Evolutionary conservation across 1,140 invertebrate species (phyloP), one percentile per base, ranked within the genome.

Genomic region (Polyergus mexicanus): DNA sequence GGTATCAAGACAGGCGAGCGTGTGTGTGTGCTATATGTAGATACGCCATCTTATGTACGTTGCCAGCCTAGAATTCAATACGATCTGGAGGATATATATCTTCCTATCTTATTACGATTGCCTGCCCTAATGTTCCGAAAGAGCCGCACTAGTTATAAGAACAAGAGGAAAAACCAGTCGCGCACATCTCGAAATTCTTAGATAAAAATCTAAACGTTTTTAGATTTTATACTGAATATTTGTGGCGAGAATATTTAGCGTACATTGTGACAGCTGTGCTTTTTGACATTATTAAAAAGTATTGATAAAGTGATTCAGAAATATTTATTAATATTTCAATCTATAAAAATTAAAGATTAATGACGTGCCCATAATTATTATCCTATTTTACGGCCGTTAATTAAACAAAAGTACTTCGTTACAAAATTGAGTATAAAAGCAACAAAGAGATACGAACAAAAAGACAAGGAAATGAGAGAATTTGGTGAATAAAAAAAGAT

Each of bases 61-160:
- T 32, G 81, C 1, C n/a, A 3, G 25, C 38, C 22, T 74, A n/a
- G 16, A 74, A 54, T 19, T 63, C 32, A n/a, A 32, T 8, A 13
- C 38, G 38, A 32, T 16, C 25, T n/a, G 65, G 22, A 60, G 85
- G 88, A 81, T 86, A 80, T 68, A 87, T 76, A 78, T 89, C 69
- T 62, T n/a, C 60, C 85, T 87, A 75, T 77, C 74, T 90, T 69
- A 65, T 81, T 87, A 85, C 69, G 85, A 75, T 89, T 81, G 54
- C 60, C 68, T 63, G 78, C 38, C 76, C 72, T 75, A 19, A 22
- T 80, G 44, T 44, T 74, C 22, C 19, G 38, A 68, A 83, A 68
- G 63, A 85, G 5, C 32, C 38, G 25, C 54, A 32, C 62, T 19
- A 56, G 44, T 72, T 72, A 22, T 54, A 22, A 71, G 28, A 13